phyloP scores from a whole-genome alignment of 2,113 vertebrate species.

The Serinus canaria region DNA sequence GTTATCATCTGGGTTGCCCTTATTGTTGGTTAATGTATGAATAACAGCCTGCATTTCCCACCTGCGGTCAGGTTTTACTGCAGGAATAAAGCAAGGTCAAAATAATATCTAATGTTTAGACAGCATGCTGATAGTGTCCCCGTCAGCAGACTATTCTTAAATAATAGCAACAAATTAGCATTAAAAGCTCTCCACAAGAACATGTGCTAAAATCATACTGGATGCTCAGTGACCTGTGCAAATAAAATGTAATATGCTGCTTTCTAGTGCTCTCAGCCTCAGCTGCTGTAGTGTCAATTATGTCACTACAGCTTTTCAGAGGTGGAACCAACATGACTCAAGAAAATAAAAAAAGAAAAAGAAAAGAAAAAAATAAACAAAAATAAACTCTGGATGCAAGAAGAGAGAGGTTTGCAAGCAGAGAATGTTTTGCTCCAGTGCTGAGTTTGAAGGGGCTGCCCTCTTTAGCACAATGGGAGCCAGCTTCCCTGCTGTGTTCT shows the following conservation, averaged over 20 bases:
- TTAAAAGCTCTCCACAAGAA: neutral
- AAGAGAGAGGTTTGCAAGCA: neutral
- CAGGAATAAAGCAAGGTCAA: slow-evolving; percentile 19
- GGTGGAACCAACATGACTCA: neutral
- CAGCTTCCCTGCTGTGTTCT: neutral
- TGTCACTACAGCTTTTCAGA: neutral
- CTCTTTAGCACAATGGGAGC: neutral
- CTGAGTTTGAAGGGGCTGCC: neutral
- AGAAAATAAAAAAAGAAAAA: neutral
- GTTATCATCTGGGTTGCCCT: neutral
- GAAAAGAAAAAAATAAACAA: neutral
- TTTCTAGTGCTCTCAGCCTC: neutral
- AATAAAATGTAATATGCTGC: neutral
- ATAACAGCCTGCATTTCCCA: neutral
- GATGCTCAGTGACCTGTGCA: neutral
- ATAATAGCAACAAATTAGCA: slow-evolving; percentile 19
- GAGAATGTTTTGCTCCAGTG: neutral
- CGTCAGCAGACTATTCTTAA: neutral
- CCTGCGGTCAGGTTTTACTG: neutral
- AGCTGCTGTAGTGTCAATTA: neutral
- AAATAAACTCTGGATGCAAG: neutral
- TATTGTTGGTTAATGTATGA: neutral
- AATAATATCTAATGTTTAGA: neutral
- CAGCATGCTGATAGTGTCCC: neutral
- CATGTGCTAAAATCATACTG: neutral